These are phyloP conservation scores for Anoplopoma fimbria DNA, from an alignment of 2,113 vertebrate species.

Conservation along the genomic window DNA sequence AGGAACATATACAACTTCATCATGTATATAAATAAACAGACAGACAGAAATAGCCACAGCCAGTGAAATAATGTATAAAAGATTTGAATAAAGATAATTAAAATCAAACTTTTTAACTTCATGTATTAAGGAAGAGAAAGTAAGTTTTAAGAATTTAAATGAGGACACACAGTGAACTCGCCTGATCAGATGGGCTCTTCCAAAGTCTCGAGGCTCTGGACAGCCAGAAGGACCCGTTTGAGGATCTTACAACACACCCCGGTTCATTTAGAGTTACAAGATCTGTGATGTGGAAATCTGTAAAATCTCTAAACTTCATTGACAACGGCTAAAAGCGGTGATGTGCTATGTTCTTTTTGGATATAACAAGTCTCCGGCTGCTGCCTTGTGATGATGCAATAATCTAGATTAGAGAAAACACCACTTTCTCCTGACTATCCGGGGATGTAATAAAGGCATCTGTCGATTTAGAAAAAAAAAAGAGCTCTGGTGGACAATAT, in stretches of 20 bases:
- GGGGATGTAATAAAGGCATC: too few species aligned
- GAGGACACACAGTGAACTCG: background rate
- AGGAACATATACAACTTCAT: background rate
- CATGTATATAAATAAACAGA: background rate
- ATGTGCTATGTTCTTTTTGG: background rate
- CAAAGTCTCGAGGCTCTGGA: background rate
- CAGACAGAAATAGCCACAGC: background rate
- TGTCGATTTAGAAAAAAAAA: background rate
- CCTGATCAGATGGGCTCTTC: background rate
- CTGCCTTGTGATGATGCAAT: background rate
- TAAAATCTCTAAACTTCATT: background rate
- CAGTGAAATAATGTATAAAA: background rate
- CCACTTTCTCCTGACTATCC: background rate
- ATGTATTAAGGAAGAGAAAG: background rate
- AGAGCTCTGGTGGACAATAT: background rate
- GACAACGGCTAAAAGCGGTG: too few species aligned
- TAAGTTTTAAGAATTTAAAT: background rate
- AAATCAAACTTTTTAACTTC: background rate
- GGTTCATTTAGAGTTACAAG: background rate
- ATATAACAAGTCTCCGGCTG: background rate
- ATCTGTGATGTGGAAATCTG: background rate
- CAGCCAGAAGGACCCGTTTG: slow-evolving; percentile 1
- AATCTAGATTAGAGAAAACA: background rate
- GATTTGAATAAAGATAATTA: background rate
- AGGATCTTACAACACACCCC: background rate